Percentiles rank a stretch among this genome's conserved stretches.
phyloP scores from a whole-genome alignment of 2,888 invertebrate genomes.

The Thymelicus sylvestris region DNA sequence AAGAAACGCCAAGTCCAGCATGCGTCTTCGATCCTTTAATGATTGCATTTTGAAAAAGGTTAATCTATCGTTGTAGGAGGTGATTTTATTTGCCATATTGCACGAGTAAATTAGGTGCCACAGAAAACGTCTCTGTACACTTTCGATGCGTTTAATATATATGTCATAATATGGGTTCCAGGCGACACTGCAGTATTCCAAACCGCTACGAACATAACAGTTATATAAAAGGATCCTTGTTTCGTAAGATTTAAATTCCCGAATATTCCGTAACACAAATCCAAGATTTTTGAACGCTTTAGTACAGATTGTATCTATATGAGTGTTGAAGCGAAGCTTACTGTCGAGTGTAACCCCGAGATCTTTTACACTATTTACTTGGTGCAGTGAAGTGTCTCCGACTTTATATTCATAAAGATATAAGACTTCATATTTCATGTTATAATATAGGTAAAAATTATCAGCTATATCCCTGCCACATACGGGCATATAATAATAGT shows the following conservation, averaged over 20 bases:
- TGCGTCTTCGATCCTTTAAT: conserved; percentile 2
- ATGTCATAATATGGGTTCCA: background rate
- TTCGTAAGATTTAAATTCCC: background rate
- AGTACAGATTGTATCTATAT: background rate
- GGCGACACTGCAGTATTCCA: background rate
- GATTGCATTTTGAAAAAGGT: background rate
- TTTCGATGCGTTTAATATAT: conserved; percentile 12
- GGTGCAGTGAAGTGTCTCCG: too few species aligned
- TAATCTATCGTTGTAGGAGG: background rate
- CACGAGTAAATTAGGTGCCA: background rate
- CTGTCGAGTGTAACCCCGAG: too few species aligned
- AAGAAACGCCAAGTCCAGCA: background rate
- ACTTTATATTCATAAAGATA: background rate
- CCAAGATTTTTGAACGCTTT: background rate
- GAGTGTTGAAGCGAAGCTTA: background rate
- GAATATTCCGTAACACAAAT: background rate
- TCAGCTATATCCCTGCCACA: too few species aligned
- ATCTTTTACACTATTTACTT: too few species aligned
- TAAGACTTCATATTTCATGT: too few species aligned
- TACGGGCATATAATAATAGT: too few species aligned
- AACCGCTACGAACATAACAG: background rate
- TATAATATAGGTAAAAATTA: too few species aligned
- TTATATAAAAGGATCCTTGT: background rate
- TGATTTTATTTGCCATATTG: background rate
- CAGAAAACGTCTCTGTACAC: conserved; percentile 19